Evolutionary conservation across 2,888 invertebrate genomes (phyloP), one percentile per base, ranked within the genome.

Genomic region (Zeuzera pyrina): DNA sequence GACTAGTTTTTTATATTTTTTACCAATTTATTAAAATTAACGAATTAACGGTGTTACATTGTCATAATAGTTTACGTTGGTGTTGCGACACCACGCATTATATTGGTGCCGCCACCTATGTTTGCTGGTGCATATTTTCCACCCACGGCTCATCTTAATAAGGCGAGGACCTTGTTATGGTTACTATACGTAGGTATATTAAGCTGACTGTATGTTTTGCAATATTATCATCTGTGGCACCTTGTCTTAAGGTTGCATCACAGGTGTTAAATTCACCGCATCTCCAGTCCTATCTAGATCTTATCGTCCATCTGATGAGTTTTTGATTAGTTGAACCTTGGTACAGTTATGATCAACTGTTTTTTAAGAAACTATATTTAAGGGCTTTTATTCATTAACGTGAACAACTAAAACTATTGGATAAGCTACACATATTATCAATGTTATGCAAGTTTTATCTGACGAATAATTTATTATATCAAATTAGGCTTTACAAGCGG

Each of bases 91-190:
- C 33, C 2, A 32, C 12, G 25, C 25, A 29, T 37, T 22, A 31
- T 38, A n/a, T n/a, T n/a, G 25, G 33, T 34, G 38, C 29, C 30
- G 39, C 42, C 38, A 31, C 36, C 42, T n/a, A 11, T 24, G 24
- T 24, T 30, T 37, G 41, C 38, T 38, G 46, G 58, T 56, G 64
- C 60, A 62, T 52, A 52, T 61, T 73, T n/a, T 74, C 77, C 79
- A 73, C 79, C 78, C 73, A 78, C 77, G 31, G 37, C 21, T 7
- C 39, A 43, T 53, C 61, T 30, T n/a, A 62, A 70, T 69, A 74
- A 52, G 72, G 76, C 49, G 49, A 52, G 61, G 62, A 57, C 77
- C 77, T 78, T 71, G 73, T 62, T 62, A 61, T 53, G 46, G 40
- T 55, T 52, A 44, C 60, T 47, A 40, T 51, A 60, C 52, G 63